phyloP scores from a whole-genome alignment of 2,797 vertebrate species.

The Dryobates pubescens region DNA sequence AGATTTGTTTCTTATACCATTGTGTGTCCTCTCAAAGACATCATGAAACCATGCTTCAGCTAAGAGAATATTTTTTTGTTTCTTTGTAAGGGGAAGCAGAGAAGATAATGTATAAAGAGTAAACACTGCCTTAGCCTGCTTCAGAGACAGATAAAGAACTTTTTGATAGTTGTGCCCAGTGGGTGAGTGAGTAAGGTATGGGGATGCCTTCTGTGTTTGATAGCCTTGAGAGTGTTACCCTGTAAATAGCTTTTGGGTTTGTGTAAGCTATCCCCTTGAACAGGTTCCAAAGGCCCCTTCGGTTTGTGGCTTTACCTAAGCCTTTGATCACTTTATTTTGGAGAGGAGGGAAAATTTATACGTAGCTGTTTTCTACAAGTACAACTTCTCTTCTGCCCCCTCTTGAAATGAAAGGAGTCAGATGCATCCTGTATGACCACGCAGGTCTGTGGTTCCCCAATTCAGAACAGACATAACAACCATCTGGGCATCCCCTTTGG shows the following conservation, averaged over 20 bases:
- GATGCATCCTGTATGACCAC: fast-evolving
- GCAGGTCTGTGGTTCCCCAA: background rate
- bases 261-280: background rate
- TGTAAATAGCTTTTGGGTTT: background rate
- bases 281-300: background rate
- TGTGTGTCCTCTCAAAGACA: background rate
- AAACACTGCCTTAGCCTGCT: background rate
- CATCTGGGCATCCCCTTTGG: background rate
- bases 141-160: background rate
- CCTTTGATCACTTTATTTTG: background rate
- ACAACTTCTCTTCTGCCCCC: background rate
- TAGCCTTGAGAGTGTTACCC: background rate
- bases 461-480: background rate
- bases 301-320: background rate
- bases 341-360: background rate
- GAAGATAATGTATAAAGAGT: background rate
- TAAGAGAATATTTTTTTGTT: background rate
- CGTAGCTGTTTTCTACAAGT: background rate
- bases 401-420: background rate
- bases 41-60: background rate
- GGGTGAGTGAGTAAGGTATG: background rate
- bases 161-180: background rate
- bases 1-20: background rate
- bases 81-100: background rate
- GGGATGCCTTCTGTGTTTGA: background rate